These are phyloP conservation scores for Urosaurus nigricauda DNA, from an alignment of 2,797 vertebrate species.

Conservation along the genomic window DNA sequence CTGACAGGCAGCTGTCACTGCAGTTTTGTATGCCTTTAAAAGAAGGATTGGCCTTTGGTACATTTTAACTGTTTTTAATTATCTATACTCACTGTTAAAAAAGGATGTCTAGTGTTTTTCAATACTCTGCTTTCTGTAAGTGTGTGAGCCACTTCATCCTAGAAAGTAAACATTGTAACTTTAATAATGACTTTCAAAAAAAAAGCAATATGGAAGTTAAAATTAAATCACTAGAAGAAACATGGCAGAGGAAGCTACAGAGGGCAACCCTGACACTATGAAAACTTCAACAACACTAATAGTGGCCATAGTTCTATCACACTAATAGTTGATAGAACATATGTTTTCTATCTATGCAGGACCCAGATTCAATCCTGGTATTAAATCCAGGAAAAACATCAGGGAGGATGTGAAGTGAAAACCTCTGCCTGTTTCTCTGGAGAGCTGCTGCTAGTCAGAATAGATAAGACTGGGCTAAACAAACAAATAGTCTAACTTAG, in stretches of 20 bases:
- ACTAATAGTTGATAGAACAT: not conserved
- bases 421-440: not conserved
- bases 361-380: not conserved
- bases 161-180: slow-evolving; percentile 61
- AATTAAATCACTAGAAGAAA: not conserved
- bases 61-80: not conserved
- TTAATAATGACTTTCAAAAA: slow-evolving; percentile 43
- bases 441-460: not conserved
- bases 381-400: not conserved
- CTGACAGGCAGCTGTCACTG: too few relatives aligned
- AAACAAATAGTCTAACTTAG: not conserved
- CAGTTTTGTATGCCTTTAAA: too few relatives aligned
- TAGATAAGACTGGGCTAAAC: too few relatives aligned
- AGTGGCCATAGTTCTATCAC: not conserved
- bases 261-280: not conserved
- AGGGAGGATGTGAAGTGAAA: not conserved
- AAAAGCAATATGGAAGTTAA: not conserved
- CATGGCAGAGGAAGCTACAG: too few relatives aligned
- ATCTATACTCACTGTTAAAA: slow-evolving; percentile 92
- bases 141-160: slow-evolving; percentile 98
- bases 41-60: too few relatives aligned
- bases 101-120: slow-evolving; percentile 97
- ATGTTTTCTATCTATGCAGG: not conserved
- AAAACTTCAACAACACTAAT: not conserved
- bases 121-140: slow-evolving; percentile 97